These are phyloP conservation scores for Cheiracanthium punctorium DNA, from an alignment of 2,888 invertebrate species.

Conservation along the genomic window DNA sequence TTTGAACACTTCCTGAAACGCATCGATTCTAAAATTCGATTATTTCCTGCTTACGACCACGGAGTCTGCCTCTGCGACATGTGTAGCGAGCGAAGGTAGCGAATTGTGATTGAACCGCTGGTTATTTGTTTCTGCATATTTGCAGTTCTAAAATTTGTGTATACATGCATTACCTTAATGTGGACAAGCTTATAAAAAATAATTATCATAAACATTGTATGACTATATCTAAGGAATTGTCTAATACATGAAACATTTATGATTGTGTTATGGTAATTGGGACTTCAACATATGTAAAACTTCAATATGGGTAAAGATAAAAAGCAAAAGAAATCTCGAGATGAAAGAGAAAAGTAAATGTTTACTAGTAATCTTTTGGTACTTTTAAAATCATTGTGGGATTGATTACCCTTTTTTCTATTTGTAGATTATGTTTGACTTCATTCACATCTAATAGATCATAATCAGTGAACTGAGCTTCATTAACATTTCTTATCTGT, in stretches of 20 bases:
- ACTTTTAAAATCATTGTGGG: too few relatives aligned
- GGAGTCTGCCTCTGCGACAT: background rate
- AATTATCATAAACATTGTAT: background rate
- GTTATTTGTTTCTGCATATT: background rate
- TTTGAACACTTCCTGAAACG: too few relatives aligned
- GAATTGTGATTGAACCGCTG: background rate
- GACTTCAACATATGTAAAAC: conserved; percentile 41
- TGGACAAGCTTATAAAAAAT: background rate
- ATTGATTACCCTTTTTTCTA: too few relatives aligned
- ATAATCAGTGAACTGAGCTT: too few relatives aligned
- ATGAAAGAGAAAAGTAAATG: conserved; percentile 44
- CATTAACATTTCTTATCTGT: too few relatives aligned
- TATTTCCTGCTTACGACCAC: too few relatives aligned
- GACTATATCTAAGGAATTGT: background rate
- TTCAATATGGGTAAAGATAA: conserved; percentile 67
- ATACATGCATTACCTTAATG: conserved; percentile 7
- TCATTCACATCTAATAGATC: too few relatives aligned
- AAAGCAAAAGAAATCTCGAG: conserved; percentile 60
- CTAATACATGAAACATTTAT: conserved; percentile 1
- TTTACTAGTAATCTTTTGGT: too few relatives aligned
- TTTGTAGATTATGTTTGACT: too few relatives aligned
- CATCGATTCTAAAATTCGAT: too few relatives aligned
- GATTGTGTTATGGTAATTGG: background rate
- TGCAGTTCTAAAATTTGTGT: background rate
- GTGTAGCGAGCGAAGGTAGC: background rate